Evolutionary conservation across 2,113 vertebrate species (phyloP), one percentile per base, ranked within the genome.

Genomic region (Paracanthobrama guichenoti): DNA sequence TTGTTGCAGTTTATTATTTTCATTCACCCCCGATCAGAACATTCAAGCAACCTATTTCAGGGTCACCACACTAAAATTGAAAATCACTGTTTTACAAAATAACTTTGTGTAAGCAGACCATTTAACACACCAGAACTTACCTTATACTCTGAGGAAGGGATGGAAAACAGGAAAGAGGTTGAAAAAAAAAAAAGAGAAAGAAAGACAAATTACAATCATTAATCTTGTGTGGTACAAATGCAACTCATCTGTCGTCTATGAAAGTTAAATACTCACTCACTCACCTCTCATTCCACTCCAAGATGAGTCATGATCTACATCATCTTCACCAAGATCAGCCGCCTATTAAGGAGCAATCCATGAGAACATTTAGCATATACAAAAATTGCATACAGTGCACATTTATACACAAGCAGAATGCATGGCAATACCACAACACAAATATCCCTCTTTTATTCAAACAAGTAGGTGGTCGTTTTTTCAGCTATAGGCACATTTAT

Each of bases 251-350:
- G 11, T 18, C 20, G 4, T 66, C 26, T 35, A n/a, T 31, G 4
- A 8, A 20, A 76, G 44, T 44, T 55, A 55, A 64, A 84, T 39
- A 77, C 18, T 13, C n/a, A 26, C 88, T 88, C 94, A 99, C 88
- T 88, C 94, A 99, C 98, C 98, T 98, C 97, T 96, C 90, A 91
- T 97, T 46, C 96, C 97, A 53, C 97, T 97, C 98, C 98, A 99
- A 92, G 94, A 94, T 3, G 96, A 88, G 84, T 98, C 96, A 86
- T 91, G 95, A 86, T 98, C 96, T 53, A 88, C 89, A 89, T 96
- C 95, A 20, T 96, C 95, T 28, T 96, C 95, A 84, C 91, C 91
- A 92, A 96, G 92, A 82, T 94, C 95, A 84, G 96, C 94, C 80
- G 96, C 93, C 98, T 99, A 89, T 16, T 24, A 48, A 44, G 18